These are phyloP conservation scores for Agrochola circellaris DNA, from an alignment of 2,888 invertebrate species.

Conservation along the genomic window DNA sequence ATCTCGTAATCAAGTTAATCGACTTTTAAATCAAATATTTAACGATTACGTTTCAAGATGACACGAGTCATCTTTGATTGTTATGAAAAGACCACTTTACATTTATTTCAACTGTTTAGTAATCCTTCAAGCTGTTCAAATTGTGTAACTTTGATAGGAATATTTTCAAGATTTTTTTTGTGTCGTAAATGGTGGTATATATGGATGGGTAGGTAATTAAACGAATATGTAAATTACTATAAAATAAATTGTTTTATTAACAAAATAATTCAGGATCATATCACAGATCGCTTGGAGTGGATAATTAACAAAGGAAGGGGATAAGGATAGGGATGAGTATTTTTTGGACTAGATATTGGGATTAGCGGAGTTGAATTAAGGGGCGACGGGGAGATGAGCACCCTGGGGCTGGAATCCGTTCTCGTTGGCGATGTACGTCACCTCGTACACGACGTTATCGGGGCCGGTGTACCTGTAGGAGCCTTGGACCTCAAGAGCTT, in stretches of 20 bases:
- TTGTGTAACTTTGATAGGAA: neutral
- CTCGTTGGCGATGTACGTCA: constrained; percentile 89
- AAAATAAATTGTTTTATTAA: constrained; percentile 81
- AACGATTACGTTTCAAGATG: constrained; percentile 25
- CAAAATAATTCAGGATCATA: constrained; percentile 80
- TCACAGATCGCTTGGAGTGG: constrained; percentile 86
- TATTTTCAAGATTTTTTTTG: neutral
- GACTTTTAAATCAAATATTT: neutral
- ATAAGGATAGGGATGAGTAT: constrained; percentile 75
- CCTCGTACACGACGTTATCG: constrained; percentile 86
- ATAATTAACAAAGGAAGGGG: constrained; percentile 72
- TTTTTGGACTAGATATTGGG: constrained; percentile 81
- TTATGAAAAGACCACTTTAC: constrained; percentile 29
- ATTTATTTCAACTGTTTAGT: constrained; percentile 35
- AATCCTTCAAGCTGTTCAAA: constrained; percentile 24
- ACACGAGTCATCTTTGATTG: constrained; percentile 12
- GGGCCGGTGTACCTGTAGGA: constrained; percentile 81
- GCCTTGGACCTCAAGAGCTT: constrained; percentile 77
- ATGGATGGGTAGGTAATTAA: constrained; percentile 36
- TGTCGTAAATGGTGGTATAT: neutral
- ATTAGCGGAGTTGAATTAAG: constrained; percentile 64
- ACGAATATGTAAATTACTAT: constrained; percentile 72
- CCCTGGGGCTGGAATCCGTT: constrained; percentile 89
- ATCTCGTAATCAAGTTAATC: constrained; percentile 4
- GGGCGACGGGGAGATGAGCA: constrained; percentile 77